Percentiles rank a stretch among this genome's conserved stretches.
Conservation (phyloP, 2,113 vertebrate genomes). For the Crotophaga sulcirostris region DNA sequence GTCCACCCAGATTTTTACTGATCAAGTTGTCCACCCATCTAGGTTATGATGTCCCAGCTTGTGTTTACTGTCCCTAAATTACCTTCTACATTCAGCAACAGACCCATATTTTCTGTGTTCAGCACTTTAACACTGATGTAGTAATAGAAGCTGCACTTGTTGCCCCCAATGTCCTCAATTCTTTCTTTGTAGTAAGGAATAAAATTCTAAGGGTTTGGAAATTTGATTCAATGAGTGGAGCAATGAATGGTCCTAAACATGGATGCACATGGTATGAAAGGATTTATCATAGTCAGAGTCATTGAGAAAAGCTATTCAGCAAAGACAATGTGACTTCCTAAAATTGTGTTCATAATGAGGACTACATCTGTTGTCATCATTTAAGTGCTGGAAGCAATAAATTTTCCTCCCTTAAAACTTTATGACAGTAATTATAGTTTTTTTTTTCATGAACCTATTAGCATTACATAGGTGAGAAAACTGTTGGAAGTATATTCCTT, state of each 20-base stretch:
- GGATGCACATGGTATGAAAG: not conserved
- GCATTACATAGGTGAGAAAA: not conserved
- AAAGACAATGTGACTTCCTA: not conserved
- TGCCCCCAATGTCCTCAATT: not conserved
- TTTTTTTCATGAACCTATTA: not conserved
- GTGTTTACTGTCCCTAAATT: not conserved
- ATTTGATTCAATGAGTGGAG: not conserved
- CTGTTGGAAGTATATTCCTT: not conserved
- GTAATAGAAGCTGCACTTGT: not conserved
- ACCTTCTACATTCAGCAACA: not conserved
- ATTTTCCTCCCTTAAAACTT: not conserved
- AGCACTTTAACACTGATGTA: not conserved
- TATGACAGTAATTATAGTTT: not conserved
- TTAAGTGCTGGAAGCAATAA: not conserved
- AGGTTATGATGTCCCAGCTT: not conserved
- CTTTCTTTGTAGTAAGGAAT: not conserved
- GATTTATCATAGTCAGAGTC: not conserved
- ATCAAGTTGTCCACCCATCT: not conserved
- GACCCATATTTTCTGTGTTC: fast-evolving
- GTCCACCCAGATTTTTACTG: not conserved
- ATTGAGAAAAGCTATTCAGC: not conserved
- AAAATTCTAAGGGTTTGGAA: not conserved
- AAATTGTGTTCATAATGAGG: not conserved
- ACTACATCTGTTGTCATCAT: not conserved
- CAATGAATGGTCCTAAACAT: not conserved